Evolutionary conservation across 2,888 invertebrate genomes (phyloP).

Genomic region (Thyatira batis): DNA sequence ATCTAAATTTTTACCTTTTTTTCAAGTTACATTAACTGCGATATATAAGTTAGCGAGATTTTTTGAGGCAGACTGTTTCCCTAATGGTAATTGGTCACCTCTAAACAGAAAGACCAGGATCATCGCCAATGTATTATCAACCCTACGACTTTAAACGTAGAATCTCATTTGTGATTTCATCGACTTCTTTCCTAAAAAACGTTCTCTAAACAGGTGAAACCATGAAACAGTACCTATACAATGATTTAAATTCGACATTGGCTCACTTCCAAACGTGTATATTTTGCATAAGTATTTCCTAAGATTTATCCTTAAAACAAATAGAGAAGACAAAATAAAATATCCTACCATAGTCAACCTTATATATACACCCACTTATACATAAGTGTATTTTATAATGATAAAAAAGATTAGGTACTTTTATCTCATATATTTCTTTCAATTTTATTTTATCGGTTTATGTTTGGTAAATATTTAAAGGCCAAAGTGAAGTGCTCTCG

Average conservation of each 20-base stretch:
- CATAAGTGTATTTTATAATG: neutral
- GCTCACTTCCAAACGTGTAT: slow-evolving; percentile 18
- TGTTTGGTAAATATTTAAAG: neutral
- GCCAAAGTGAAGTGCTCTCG: neutral
- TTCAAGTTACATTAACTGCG: no score
- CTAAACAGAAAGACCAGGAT: no score
- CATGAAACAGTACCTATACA: neutral
- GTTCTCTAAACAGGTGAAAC: no score
- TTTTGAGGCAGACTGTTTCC: no score
- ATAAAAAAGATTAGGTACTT: neutral
- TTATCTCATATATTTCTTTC: neutral
- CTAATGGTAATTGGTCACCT: no score
- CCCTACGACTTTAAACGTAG: no score
- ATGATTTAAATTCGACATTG: slow-evolving; percentile 4
- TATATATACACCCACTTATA: neutral
- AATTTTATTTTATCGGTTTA: slow-evolving; percentile 6
- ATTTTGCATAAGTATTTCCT: slow-evolving; percentile 9
- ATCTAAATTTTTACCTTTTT: no score
- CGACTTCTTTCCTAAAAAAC: no score
- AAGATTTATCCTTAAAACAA: neutral
- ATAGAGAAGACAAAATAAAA: neutral
- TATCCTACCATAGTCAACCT: neutral
- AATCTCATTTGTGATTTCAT: no score
- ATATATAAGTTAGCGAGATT: no score
- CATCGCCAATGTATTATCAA: no score